phyloP scores from a whole-genome alignment of 2,888 invertebrate species.

The Periphyllus acericola region DNA sequence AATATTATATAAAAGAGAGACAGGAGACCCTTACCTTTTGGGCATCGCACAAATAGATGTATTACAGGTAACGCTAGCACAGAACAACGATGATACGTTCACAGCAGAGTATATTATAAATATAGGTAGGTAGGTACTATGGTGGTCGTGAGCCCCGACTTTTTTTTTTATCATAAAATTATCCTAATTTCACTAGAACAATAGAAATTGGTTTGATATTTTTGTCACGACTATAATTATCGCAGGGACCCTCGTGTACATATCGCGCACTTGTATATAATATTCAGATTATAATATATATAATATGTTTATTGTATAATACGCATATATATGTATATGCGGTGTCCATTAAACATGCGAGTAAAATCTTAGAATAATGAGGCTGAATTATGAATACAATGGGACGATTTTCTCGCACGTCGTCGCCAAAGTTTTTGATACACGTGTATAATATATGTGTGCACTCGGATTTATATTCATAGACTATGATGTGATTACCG shows the following conservation, averaged over 20 bases:
- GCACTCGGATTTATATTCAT: neutral
- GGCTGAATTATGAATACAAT: constrained; percentile 60
- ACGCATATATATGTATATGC: neutral
- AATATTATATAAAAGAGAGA: neutral
- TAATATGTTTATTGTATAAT: neutral
- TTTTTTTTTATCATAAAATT: constrained; percentile 51
- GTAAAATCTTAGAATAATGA: constrained; percentile 45
- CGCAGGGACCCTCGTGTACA: constrained; percentile 36
- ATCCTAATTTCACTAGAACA: constrained; percentile 58
- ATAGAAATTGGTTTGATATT: constrained; percentile 55
- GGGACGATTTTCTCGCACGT: constrained; percentile 48
- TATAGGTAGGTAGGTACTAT: neutral
- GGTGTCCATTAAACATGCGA: neutral
- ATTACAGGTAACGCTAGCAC: neutral
- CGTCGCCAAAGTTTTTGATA: constrained; percentile 37
- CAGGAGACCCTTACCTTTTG: constrained; percentile 32
- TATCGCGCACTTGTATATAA: neutral
- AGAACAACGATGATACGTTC: neutral
- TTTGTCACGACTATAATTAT: constrained; percentile 58
- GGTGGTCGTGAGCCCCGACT: constrained; percentile 41
- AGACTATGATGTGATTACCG: neutral
- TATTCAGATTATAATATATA: too few relatives aligned
- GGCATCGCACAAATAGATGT: neutral
- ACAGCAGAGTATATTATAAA: neutral
- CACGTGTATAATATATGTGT: neutral